phyloP scores from a whole-genome alignment of 2,888 invertebrate species.

The Cerceris ruficornis region DNA sequence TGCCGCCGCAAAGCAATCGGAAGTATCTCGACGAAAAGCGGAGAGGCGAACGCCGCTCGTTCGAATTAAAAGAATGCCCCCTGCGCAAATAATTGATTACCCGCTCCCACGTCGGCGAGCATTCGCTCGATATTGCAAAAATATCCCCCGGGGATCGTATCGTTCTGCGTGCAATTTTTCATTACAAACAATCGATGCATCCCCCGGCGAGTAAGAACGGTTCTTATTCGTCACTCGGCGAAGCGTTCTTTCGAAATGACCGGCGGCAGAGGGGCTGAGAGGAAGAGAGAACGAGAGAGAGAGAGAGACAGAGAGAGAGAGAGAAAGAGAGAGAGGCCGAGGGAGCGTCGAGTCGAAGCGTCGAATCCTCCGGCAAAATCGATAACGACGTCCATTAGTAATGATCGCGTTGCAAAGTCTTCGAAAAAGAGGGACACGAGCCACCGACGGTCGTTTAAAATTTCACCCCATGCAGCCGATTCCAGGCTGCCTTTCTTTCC shows the following conservation, averaged over 20 bases:
- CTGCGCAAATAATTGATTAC: not conserved
- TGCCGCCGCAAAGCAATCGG: not conserved
- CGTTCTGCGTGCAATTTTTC: slow-evolving; percentile 3
- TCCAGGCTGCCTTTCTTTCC: slow-evolving; percentile 33
- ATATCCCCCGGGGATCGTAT: not conserved
- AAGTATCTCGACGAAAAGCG: not conserved
- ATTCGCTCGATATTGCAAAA: slow-evolving; percentile 5
- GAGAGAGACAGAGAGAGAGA: no score
- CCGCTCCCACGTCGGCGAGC: not conserved
- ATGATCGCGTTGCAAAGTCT: slow-evolving; percentile 30
- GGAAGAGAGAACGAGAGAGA: no score
- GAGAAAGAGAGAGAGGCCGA: no score
- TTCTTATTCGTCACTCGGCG: not conserved
- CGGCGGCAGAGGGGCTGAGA: not conserved
- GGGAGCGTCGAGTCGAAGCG: not conserved
- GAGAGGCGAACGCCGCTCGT: not conserved
- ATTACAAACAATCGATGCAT: slow-evolving; percentile 18
- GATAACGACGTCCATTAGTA: slow-evolving; percentile 42
- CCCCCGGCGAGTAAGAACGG: slow-evolving; percentile 6
- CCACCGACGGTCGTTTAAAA: slow-evolving; percentile 62
- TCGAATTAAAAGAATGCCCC: not conserved
- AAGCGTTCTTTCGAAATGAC: slow-evolving; percentile 27
- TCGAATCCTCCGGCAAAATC: slow-evolving; percentile 35
- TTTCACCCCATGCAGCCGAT: slow-evolving; percentile 53
- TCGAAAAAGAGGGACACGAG: slow-evolving; percentile 45